Base-by-base conservation (phyloP, 2,797 vertebrate genomes). In the Xiphophorus birchmanni region DNA sequence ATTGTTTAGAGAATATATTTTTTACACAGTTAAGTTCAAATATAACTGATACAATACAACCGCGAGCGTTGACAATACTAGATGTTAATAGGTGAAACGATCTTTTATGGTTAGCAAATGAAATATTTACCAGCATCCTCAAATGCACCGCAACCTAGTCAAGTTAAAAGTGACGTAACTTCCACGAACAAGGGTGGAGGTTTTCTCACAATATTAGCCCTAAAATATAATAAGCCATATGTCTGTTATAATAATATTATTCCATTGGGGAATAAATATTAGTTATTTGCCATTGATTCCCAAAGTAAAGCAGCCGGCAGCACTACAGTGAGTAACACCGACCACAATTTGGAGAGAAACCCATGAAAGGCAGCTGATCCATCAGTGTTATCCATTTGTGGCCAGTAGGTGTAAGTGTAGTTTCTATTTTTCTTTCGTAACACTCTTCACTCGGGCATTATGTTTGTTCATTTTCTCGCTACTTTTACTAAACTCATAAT, bases 371-470 rank as follows among this genome's bases (percentile, higher is more conserved):
- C 52, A 15, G 15, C 23, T 40, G n/a, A 50, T 50, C 37, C 18
- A 44, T 60, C 26, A 37, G 78, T 45, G 72, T 80, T 80, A 37
- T 29, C 76, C 85, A 77, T 26, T 5, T 56, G 29, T 87, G 86
- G 71, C 90, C 92, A 90, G 88, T 73, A 93, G 93, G 86, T 90
- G 92, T 88, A 18, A 91, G 90, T 94, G 83, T 90, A 82, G 78
- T 87, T 78, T 86, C n/a, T 67, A 23, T 75, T 88, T 86, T 45
- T 26, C 0, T 18, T n/a, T 71, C 42, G 11, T 9, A 23, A 3
- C n/a, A 40, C 17, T n/a, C n/a, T 47, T 15, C 26, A 5, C 23
- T 50, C 21, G 47, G 44, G 12, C 32, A 23, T 54, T 74, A 5
- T 54, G 12, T n/a, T n/a, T 10, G 29, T 50, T 73, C 4, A 48